A percentile compares a stretch with the other conserved stretches of the same genome.
Conservation (phyloP, 2,888 invertebrate genomes). For the Eurytoma californica region DNA sequence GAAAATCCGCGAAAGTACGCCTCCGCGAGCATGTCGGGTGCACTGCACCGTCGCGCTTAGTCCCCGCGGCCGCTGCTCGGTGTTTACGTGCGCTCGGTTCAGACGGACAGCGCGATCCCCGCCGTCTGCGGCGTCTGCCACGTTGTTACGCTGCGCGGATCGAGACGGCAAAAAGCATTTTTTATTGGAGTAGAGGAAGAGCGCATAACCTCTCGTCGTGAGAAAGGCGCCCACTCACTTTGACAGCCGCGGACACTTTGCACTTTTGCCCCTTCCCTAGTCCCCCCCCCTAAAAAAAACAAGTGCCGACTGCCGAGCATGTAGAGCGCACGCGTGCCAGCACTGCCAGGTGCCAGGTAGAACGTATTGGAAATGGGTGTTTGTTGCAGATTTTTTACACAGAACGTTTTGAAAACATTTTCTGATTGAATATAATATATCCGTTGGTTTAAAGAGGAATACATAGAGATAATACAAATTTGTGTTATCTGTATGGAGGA, state of each 20-base stretch:
- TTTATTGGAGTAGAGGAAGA: constrained; percentile 28
- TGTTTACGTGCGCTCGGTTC: neutral
- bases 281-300: neutral
- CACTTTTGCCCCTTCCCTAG: constrained; percentile 22
- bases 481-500: too few species aligned
- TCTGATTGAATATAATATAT: too few species aligned
- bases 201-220: constrained; percentile 46
- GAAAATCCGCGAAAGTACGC: neutral
- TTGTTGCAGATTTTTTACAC: too few species aligned
- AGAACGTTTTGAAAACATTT: too few species aligned
- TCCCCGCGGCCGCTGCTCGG: neutral
- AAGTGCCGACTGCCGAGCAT: too few species aligned
- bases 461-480: too few species aligned
- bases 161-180: constrained; percentile 43
- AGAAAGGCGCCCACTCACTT: constrained; percentile 18
- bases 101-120: constrained; percentile 4
- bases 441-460: too few species aligned
- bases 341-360: too few species aligned
- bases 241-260: constrained; percentile 52
- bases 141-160: constrained; percentile 33
- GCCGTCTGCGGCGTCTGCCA: constrained; percentile 19
- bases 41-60: neutral
- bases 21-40: neutral
- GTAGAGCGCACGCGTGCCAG: too few species aligned
- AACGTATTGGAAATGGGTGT: too few species aligned